Evolutionary conservation across 2,888 invertebrate genomes (phyloP), one percentile per base, ranked within the genome.

Genomic region (Drosophila atroscutellata): DNA sequence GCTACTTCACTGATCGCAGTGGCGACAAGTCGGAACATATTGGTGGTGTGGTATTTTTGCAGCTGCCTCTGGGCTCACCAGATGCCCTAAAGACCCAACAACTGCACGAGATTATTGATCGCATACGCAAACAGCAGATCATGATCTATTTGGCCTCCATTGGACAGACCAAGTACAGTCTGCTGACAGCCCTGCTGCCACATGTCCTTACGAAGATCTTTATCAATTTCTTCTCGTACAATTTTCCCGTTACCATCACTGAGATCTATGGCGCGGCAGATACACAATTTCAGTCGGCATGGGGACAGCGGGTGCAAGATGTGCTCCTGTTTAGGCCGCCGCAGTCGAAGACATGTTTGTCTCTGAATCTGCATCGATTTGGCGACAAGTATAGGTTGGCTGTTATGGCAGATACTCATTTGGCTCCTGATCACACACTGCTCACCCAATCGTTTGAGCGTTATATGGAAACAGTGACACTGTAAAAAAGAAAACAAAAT

Each of bases 291-390:
- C 81, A 91, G 52, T 89, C 92, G 0, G 62, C 90, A 5, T 93
- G 93, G 92, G 92, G 92, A 0, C 93, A 93, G 61, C 75, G 84
- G 0, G 92, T 93, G 0, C 82, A 91, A 34, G 92, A 93, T 86
- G 91, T 93, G 0, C 57, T 93, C 8, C 86, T 92, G 1, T 93
- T 93, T 49, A 75, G 92, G 11, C 93, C 93, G 6, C 93, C 93
- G 3, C 93, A 93, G 67, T 93, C 93, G 0, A 93, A 93, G 68
- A 93, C 93, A 15, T 92, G 93, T 62, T 72, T 93, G 0, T 93
- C 93, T 0, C 64, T 93, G 42, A 93, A 92, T 67, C 86, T 93
- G 3, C 93, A 93, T 86, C 91, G 91, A 24, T 93, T 92, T 77
- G 93, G 92, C 0, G 91, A 92, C 56, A 91, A 87, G 42, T 92